Evolutionary conservation across 2,113 vertebrate genomes (phyloP).

Genomic region (Nothocercus nigrocapillus): DNA sequence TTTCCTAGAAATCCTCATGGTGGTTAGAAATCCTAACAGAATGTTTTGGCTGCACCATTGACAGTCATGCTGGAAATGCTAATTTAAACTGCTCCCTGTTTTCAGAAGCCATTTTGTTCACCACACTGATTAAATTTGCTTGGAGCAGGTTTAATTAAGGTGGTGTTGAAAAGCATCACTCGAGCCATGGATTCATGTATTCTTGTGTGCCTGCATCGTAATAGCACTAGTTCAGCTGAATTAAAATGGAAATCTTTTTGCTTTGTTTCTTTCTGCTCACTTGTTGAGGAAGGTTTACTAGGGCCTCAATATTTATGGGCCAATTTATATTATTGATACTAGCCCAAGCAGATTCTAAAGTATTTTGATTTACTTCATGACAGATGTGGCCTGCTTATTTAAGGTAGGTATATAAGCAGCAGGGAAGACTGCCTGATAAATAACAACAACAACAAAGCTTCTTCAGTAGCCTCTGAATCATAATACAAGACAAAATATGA

Average conservation of each 20-base stretch:
- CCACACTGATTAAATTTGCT: constrained; percentile 33
- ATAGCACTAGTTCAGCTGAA: background rate
- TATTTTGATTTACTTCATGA: constrained; percentile 34
- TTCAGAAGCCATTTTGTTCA: constrained; percentile 43
- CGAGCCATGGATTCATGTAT: background rate
- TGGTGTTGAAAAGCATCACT: background rate
- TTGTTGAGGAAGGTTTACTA: constrained; percentile 37
- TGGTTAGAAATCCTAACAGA: background rate
- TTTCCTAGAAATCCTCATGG: background rate
- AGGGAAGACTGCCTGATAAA: background rate
- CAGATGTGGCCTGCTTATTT: background rate
- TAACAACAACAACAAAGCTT: background rate
- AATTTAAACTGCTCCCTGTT: constrained; percentile 15
- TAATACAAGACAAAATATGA: constrained; percentile 26
- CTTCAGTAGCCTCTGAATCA: constrained; percentile 1
- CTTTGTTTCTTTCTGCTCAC: constrained; percentile 32
- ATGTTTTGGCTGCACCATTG: background rate
- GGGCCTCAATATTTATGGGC: constrained; percentile 52
- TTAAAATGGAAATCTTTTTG: constrained; percentile 43
- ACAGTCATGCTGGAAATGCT: background rate
- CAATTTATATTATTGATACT: constrained; percentile 47
- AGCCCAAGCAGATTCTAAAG: constrained; percentile 15
- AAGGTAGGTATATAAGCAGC: background rate
- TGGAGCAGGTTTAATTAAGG: constrained; percentile 64
- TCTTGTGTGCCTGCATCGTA: background rate